Conservation (phyloP, 2,888 invertebrate species). For the Tenodera sinensis region DNA sequence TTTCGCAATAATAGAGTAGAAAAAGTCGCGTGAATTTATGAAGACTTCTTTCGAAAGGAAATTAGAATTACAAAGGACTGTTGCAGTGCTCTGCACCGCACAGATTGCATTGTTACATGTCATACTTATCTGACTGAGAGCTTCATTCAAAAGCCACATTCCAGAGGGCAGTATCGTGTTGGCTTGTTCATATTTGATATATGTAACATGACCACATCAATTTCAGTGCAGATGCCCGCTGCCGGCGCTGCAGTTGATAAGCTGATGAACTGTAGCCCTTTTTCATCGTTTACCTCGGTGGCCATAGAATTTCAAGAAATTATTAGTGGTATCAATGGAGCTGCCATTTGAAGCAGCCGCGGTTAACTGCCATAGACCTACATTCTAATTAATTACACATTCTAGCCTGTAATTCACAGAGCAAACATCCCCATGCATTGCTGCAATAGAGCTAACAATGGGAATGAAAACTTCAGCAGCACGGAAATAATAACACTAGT, state of each 20-base stretch:
- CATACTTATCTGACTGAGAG: not conserved
- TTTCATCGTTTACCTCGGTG: not conserved
- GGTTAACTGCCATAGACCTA: not conserved
- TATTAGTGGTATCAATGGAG: not conserved
- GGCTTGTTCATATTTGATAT: not conserved
- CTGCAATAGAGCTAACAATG: too few relatives aligned
- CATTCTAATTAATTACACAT: not conserved
- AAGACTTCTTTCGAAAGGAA: too few relatives aligned
- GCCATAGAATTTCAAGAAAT: not conserved
- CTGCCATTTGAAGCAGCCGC: not conserved
- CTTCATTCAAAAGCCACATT: not conserved
- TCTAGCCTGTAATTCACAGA: not conserved
- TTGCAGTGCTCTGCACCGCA: too few relatives aligned
- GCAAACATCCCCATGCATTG: not conserved
- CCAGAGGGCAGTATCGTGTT: not conserved
- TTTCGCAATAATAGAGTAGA: too few relatives aligned
- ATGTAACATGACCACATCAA: not conserved
- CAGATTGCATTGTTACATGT: too few relatives aligned
- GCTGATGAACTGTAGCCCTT: not conserved
- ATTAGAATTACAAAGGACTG: too few relatives aligned
- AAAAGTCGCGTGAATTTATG: too few relatives aligned
- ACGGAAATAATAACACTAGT: too few relatives aligned
- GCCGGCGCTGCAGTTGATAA: not conserved
- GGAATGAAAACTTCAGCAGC: too few relatives aligned
- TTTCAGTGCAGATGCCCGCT: not conserved